Conservation (phyloP, 2,797 vertebrate species). For the Takifugu rubripes region DNA sequence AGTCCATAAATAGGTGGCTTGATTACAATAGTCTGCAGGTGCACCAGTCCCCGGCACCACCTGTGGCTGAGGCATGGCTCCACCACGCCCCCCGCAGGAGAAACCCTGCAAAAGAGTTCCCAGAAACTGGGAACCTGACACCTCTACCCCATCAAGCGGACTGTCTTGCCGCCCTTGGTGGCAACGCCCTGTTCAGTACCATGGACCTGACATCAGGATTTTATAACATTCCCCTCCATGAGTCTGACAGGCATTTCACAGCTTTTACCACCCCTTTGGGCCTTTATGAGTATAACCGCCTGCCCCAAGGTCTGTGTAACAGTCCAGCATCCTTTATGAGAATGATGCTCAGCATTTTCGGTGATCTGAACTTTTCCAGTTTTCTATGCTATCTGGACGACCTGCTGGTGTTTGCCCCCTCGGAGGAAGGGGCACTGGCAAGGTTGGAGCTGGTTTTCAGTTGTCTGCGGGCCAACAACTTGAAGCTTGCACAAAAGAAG, state of each 20-base stretch:
- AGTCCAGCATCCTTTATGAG: slow-evolving; percentile 1
- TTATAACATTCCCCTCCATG: slow-evolving; percentile 1
- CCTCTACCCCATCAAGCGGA: slow-evolving; percentile 4
- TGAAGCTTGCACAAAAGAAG: slow-evolving; percentile 6
- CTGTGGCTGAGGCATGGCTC: no score
- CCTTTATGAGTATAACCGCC: slow-evolving; percentile 1
- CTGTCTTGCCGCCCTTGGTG: slow-evolving; percentile 1
- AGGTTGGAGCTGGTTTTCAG: neutral
- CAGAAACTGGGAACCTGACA: no score
- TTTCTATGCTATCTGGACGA: no score
- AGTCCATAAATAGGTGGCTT: no score
- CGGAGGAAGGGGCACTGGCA: neutral
- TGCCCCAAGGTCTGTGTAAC: slow-evolving; percentile 8
- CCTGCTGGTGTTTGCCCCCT: neutral
- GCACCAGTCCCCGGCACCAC: no score
- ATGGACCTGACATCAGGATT: slow-evolving; percentile 6
- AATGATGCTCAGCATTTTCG: slow-evolving; percentile 2
- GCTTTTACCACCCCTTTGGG: slow-evolving; percentile 1
- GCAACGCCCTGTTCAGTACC: slow-evolving; percentile 3
- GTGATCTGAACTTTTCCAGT: slow-evolving; percentile 5
- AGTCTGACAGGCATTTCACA: neutral
- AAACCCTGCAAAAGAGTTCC: no score
- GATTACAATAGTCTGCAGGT: no score
- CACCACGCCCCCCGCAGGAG: no score
- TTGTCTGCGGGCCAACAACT: neutral